Evolutionary conservation across 2,888 invertebrate genomes (phyloP).

Genomic region (Torymus tubicola): DNA sequence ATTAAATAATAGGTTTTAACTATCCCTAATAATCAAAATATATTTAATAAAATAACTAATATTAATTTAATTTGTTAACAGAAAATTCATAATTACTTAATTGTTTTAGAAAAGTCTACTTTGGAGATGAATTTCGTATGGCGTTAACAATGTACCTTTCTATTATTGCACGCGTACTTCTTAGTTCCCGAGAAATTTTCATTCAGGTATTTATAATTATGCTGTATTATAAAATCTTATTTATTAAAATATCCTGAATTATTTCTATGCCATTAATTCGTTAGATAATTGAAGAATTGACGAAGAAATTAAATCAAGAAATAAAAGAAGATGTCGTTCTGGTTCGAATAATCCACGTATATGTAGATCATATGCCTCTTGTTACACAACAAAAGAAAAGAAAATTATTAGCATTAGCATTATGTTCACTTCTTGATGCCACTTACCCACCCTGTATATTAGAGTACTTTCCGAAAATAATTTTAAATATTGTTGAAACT

Average conservation of each 20-base stretch:
- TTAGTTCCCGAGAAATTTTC: constrained; percentile 79
- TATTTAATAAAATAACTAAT: neutral
- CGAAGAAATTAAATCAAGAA: constrained; percentile 70
- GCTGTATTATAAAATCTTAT: neutral
- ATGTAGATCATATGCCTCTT: constrained; percentile 88
- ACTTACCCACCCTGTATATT: constrained; percentile 82
- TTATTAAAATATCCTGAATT: neutral
- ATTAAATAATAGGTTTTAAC: too few species aligned
- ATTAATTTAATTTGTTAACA: constrained; percentile 8
- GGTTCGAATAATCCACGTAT: constrained; percentile 84
- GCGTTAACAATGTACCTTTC: constrained; percentile 88
- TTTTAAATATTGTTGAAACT: constrained; percentile 86
- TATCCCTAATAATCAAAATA: too few species aligned
- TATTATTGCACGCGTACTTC: constrained; percentile 86
- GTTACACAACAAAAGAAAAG: constrained; percentile 88
- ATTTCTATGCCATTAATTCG: neutral
- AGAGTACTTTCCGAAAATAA: constrained; percentile 84
- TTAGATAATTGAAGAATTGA: constrained; percentile 64
- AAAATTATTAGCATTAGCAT: constrained; percentile 87
- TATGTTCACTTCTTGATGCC: constrained; percentile 82
- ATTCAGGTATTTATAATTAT: constrained; percentile 66
- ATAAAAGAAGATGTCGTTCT: constrained; percentile 82
- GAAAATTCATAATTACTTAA: neutral
- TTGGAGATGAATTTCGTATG: constrained; percentile 84
- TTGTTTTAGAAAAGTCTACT: constrained; percentile 81